These are phyloP conservation scores for Chrysopilus asiliformis DNA, from an alignment of 2,888 invertebrate species.

Conservation along the genomic window DNA sequence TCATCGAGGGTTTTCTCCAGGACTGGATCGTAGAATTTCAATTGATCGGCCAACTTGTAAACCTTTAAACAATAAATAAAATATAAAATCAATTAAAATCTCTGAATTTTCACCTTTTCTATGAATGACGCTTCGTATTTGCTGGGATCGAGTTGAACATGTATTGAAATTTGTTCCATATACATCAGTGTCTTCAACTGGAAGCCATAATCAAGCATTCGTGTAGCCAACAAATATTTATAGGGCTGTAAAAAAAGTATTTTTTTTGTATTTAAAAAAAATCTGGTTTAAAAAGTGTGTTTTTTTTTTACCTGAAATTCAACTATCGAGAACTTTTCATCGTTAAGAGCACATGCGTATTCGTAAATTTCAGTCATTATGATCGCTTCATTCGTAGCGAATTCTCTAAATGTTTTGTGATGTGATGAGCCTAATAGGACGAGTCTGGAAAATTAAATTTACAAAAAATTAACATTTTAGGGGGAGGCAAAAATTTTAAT, in stretches of 20 bases:
- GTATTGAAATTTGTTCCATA: constrained; percentile 62
- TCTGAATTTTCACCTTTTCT: constrained; percentile 31
- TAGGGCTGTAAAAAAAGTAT: constrained; percentile 52
- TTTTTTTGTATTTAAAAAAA: no score
- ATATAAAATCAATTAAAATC: neutral
- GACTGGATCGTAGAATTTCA: constrained; percentile 57
- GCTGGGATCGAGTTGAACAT: constrained; percentile 45
- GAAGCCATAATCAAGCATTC: constrained; percentile 65
- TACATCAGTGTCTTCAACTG: constrained; percentile 71
- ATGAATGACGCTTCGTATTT: constrained; percentile 41
- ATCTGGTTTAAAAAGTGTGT: no score
- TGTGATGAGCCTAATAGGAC: constrained; percentile 69
- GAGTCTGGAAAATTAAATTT: constrained; percentile 42
- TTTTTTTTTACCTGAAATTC: constrained; percentile 50
- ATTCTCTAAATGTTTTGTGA: constrained; percentile 46
- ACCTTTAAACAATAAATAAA: constrained; percentile 22
- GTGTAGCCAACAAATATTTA: constrained; percentile 68
- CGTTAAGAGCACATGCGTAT: constrained; percentile 73
- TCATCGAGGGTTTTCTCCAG: constrained; percentile 29
- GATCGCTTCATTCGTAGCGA: constrained; percentile 70
- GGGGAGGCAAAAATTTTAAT: neutral
- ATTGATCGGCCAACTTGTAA: constrained; percentile 42
- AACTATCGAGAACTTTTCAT: constrained; percentile 54
- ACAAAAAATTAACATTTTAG: neutral
- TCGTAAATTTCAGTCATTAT: constrained; percentile 94